These are phyloP conservation scores for Solenopsis fugax DNA, from an alignment of 1,140 invertebrate genomes.

Conservation along the genomic window DNA sequence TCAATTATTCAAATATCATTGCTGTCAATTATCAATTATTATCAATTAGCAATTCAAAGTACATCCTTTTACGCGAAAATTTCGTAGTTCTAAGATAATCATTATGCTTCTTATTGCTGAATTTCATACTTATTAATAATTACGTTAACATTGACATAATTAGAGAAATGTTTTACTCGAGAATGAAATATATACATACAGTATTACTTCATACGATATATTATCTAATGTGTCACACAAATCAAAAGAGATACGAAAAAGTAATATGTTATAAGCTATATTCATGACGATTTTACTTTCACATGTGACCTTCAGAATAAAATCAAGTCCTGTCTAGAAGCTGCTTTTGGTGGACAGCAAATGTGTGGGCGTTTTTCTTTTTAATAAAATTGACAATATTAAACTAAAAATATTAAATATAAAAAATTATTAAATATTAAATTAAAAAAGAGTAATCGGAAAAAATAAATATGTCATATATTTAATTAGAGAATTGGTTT, in stretches of 20 bases:
- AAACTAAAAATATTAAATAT: background rate
- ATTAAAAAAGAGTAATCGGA: background rate
- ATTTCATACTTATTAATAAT: conserved; percentile 4
- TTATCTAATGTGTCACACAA: background rate
- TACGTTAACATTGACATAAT: background rate
- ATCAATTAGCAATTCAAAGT: background rate
- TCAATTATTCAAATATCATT: background rate
- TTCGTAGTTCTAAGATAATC: background rate
- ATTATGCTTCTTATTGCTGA: background rate
- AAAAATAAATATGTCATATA: background rate
- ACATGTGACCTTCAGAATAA: conserved; percentile 47
- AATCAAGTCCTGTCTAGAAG: conserved; percentile 22
- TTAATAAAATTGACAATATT: background rate
- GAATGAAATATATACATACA: background rate
- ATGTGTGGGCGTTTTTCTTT: background rate
- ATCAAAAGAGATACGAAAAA: background rate
- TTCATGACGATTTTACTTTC: conserved; percentile 29
- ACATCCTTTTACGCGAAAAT: background rate
- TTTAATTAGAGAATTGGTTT: background rate
- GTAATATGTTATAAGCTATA: background rate
- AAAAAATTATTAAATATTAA: background rate
- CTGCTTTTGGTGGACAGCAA: background rate
- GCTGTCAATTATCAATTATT: background rate
- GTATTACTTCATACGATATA: background rate
- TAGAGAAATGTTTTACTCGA: background rate